Base-by-base conservation (phyloP, 2,888 invertebrate species). In the Mythimna vitellina region DNA sequence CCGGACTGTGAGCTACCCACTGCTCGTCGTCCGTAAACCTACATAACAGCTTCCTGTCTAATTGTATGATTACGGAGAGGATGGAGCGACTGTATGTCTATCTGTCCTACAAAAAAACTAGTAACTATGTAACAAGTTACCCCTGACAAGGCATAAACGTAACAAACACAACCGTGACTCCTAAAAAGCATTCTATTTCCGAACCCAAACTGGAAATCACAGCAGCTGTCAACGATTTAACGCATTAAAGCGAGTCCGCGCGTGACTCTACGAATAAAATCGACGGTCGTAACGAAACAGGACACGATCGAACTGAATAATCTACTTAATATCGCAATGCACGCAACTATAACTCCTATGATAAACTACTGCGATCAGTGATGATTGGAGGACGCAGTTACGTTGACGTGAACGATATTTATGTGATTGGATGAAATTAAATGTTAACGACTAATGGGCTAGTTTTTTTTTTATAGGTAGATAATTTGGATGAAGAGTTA, bases 191-290 rank as follows among this genome's bases (percentile, higher is more conserved):
- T 38, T 72, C 62, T 66, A 79, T 65, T 73, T 80, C 35, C 32
- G 20, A 66, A 56, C 54, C 0, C 32, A 12, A 51, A 60, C 49
- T 63, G 56, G 12, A 73, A 78, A 76, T 73, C 70, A 68, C 46
- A 73, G 62, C 71, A 73, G 76, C 80, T 82, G 85, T 76, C 80
- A 78, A 69, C 76, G 22, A 70, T 82, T 73, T 66, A 68, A 76
- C 54, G 67, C 72, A 81, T 76, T 82, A 85, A 53, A 71, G 68
- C 49, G 69, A 73, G 51, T 49, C 29, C 56, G 69, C 71, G 81
- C 83, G 81, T 85, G 85, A 84, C 86, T 73, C 12, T 9, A 61
- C 61, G 58, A 73, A 85, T 85, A 76, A 84, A 84, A 79, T 76
- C 46, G 63, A 74, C 73, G 74, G 70, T 72, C 65, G 72, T 70